A percentile compares a stretch with the other conserved stretches of the same genome.
Conservation (phyloP, 2,113 vertebrate species). For the Chionodraco myersi region DNA sequence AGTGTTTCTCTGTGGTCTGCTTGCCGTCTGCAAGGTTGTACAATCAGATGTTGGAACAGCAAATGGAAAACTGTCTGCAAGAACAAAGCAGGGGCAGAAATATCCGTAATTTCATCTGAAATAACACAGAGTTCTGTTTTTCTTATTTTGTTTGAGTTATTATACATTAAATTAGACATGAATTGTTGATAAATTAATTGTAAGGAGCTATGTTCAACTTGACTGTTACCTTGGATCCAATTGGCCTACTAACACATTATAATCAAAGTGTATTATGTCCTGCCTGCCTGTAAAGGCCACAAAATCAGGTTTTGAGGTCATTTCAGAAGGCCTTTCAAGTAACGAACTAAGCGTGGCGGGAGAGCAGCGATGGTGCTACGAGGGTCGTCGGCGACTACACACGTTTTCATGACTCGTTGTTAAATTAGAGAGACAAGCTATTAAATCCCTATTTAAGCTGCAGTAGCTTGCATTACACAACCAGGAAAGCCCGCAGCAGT, state of each 20-base stretch:
- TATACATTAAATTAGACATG: constrained; percentile 27
- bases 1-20: constrained; percentile 22
- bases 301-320: background rate
- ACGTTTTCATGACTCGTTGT: constrained; percentile 51
- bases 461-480: constrained; percentile 65
- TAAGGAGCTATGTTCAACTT: constrained; percentile 16
- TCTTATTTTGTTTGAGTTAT: constrained; percentile 23
- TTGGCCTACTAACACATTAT: background rate
- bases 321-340: background rate
- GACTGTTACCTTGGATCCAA: constrained; percentile 1
- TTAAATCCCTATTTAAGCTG: constrained; percentile 64
- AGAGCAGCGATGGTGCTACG: constrained; percentile 3
- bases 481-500: constrained; percentile 64
- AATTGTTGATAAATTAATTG: constrained; percentile 20
- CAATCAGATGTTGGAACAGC: constrained; percentile 51
- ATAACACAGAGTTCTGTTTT: constrained; percentile 26
- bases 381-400: constrained; percentile 14
- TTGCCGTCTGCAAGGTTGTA: constrained; percentile 35
- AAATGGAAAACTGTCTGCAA: constrained; percentile 44
- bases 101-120: constrained; percentile 39
- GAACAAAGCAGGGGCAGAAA: constrained; percentile 38
- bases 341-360: constrained; percentile 3
- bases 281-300: background rate
- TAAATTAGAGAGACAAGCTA: constrained; percentile 68
- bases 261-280: background rate